phyloP scores from a whole-genome alignment of 2,113 vertebrate species.

The Rhagologus leucostigma region DNA sequence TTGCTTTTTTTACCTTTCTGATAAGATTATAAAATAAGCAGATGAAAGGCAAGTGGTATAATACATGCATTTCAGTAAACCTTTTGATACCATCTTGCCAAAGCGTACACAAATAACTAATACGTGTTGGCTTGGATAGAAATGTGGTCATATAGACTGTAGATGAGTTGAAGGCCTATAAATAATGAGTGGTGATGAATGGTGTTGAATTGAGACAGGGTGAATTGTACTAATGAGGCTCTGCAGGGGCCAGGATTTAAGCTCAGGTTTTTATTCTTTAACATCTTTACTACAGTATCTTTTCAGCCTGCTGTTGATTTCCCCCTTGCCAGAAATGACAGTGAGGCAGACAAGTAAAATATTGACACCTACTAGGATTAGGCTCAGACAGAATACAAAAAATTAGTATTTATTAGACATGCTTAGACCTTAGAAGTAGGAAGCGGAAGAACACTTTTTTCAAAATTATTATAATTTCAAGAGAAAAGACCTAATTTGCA shows the following conservation, averaged over 20 bases:
- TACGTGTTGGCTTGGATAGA: background rate
- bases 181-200: constrained; percentile 12
- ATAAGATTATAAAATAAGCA: constrained; percentile 60
- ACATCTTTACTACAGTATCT: background rate
- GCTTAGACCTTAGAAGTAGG: background rate
- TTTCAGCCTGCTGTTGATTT: background rate
- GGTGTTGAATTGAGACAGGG: background rate
- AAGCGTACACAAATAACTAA: background rate
- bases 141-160: background rate
- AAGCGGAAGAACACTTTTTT: background rate
- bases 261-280: constrained; percentile 14
- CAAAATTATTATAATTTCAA: background rate
- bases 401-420: background rate
- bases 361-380: background rate
- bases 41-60: constrained; percentile 37
- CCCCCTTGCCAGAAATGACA: background rate
- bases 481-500: background rate
- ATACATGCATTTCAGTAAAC: constrained; percentile 10
- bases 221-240: constrained; percentile 12
- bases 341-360: background rate
- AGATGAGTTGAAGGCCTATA: background rate
- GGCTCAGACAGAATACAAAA: background rate
- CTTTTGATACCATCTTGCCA: background rate
- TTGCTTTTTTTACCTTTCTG: constrained; percentile 42
- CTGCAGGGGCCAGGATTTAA: background rate